Base-by-base conservation (phyloP, 2,888 invertebrate species). In the Platerodrilus igneus region DNA sequence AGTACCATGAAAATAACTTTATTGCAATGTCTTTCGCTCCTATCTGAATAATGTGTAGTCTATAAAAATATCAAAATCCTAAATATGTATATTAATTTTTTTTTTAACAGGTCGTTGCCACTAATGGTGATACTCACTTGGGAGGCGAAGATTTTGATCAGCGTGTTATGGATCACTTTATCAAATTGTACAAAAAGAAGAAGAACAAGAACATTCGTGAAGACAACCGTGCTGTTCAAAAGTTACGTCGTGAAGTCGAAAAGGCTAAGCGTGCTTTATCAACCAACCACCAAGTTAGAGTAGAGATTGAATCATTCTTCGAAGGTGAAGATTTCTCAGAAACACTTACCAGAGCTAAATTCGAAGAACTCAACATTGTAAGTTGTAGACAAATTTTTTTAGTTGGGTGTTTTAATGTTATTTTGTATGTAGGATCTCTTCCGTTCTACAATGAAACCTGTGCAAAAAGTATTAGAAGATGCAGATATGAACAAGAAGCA, bases 121-220 rank as follows among this genome's bases (percentile, higher is more conserved):
- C 92, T 47, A 90, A 89, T 63, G 96, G 96, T 60, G 95, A 96
- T 67, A 96, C 95, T 56, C 95, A 96, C 70, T 81, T 96, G 73
- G 95, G 97, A 61, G 97, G 97, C 67, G 97, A 99, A 74, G 97
- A 99, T 75, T 99, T 96, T 69, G 95, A 96, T 72, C 94, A 96
- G 70, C 79, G 93, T 53, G 93, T 96, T 3, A 94, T 96, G 93
- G 95, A 97, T 60, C 94, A 99, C 73, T 97, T 99, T 76, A 92
- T 95, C 69, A 96, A 97, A 69, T 70, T 96, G 64, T 93, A 93
- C 81, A 95, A 96, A 78, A 95, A 94, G 78, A 95, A 96, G 83
- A 92, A 90, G 79, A 92, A 93, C 69, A 94, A 94, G 73, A 94
- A 96, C 66, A 89, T 95, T 68, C 81, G 94, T 53, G 91, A 88